A percentile compares a stretch with the other conserved stretches of the same genome.
These are phyloP conservation scores for Lampropteryx suffumata DNA, from an alignment of 2,888 invertebrate species.

Conservation along the genomic window DNA sequence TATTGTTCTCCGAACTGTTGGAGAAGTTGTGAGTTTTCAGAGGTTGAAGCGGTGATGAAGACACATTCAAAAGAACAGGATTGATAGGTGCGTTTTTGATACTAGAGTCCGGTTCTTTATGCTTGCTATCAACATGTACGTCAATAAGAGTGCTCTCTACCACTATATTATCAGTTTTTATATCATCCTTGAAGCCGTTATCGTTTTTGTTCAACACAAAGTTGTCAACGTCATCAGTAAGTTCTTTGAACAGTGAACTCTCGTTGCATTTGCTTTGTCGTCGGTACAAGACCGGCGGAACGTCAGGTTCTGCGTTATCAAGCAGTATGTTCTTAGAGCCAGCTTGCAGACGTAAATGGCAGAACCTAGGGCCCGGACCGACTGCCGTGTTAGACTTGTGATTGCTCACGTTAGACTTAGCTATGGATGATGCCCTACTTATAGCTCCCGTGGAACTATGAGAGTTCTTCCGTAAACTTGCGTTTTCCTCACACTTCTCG, in stretches of 20 bases:
- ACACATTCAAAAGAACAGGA: conserved; percentile 72
- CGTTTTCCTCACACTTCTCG: conserved; percentile 53
- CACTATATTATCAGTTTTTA: conserved; percentile 63
- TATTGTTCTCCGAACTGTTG: conserved; percentile 68
- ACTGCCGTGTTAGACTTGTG: conserved; percentile 77
- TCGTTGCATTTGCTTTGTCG: conserved; percentile 80
- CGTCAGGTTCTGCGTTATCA: conserved; percentile 88
- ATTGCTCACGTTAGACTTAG: conserved; percentile 77
- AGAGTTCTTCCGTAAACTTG: conserved; percentile 64
- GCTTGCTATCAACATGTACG: conserved; percentile 72
- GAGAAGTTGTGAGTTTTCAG: conserved; percentile 74
- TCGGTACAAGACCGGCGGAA: conserved; percentile 89
- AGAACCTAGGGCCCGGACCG: conserved; percentile 87
- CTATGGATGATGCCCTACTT: conserved; percentile 75
- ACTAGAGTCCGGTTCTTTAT: conserved; percentile 58
- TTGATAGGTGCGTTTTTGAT: conserved; percentile 62
- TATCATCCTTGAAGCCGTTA: conserved; percentile 56
- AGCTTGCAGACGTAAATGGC: conserved; percentile 89
- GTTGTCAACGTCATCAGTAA: conserved; percentile 67
- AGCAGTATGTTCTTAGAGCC: conserved; percentile 91
- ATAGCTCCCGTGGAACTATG: conserved; percentile 73
- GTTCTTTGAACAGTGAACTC: conserved; percentile 72
- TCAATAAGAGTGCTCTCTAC: conserved; percentile 75
- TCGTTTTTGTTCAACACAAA: conserved; percentile 64
- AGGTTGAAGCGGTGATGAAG: conserved; percentile 76